A percentile compares a stretch with the other conserved stretches of the same genome.
phyloP scores from a whole-genome alignment of 2,888 invertebrate species.

The Oithona nana region DNA sequence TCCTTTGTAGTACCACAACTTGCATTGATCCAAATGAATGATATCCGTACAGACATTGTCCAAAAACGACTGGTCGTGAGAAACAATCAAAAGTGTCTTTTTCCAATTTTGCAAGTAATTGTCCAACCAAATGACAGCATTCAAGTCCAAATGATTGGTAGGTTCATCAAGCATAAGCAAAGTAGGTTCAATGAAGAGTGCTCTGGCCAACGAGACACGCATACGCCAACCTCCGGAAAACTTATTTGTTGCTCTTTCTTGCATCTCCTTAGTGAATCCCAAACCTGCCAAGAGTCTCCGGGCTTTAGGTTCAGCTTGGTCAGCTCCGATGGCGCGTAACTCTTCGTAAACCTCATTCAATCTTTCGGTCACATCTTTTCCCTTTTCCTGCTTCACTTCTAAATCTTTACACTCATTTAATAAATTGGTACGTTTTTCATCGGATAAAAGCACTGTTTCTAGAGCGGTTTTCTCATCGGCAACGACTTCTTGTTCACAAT shows the following conservation, averaged over 20 bases:
- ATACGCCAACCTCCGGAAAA: conserved; percentile 86
- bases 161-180: conserved; percentile 94
- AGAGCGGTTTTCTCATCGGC: conserved; percentile 86
- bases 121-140: conserved; percentile 99
- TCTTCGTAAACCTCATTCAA: conserved; percentile 67
- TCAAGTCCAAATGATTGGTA: conserved; percentile 95
- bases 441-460: conserved; percentile 77
- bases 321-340: conserved; percentile 84
- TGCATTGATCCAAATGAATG: conserved; percentile 63
- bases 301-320: conserved; percentile 91
- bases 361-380: conserved; percentile 54
- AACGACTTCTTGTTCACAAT: conserved; percentile 90
- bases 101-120: conserved; percentile 60
- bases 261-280: conserved; percentile 60
- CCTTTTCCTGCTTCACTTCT: conserved; percentile 49
- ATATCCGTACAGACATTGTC: conserved; percentile 99
- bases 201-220: conserved; percentile 91
- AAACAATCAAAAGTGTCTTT: conserved; percentile 90
- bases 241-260: conserved; percentile 54
- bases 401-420: conserved; percentile 62
- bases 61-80: conserved; percentile 98
- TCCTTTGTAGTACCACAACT: conserved; percentile 65
- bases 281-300: conserved; percentile 89
- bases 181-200: conserved; percentile 90
- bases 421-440: conserved; percentile 63